Conservation (phyloP, 2,888 invertebrate species). For the Pyralis farinalis region DNA sequence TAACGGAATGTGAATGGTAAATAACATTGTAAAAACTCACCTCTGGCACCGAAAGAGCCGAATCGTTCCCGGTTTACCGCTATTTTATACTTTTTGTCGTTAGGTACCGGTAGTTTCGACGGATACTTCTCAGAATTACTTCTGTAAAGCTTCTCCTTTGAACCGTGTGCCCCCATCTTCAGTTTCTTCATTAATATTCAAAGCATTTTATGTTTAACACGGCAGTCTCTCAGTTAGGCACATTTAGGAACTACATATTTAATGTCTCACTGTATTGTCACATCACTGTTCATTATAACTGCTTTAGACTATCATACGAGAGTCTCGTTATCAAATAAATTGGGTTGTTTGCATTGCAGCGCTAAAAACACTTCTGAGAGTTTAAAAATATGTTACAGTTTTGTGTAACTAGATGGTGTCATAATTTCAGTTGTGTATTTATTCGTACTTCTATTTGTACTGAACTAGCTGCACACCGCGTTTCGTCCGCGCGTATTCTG, state of each 20-base stretch:
- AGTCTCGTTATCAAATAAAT: conserved; percentile 30
- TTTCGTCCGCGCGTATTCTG: too few relatives aligned
- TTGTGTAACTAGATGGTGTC: conserved; percentile 26
- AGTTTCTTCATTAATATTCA: conserved; percentile 56
- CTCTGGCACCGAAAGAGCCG: conserved; percentile 86
- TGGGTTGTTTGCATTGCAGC: conserved; percentile 26
- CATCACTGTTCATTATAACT: conserved; percentile 39
- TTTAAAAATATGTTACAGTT: not conserved
- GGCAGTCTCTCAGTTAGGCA: conserved; percentile 24
- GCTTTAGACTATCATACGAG: conserved; percentile 21
- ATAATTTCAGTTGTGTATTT: conserved; percentile 30
- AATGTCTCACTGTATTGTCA: conserved; percentile 39
- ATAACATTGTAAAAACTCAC: conserved; percentile 46
- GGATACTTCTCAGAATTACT: conserved; percentile 83
- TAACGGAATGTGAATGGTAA: too few relatives aligned
- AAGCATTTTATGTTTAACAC: conserved; percentile 36
- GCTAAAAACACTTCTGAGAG: conserved; percentile 16
- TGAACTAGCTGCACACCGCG: too few relatives aligned
- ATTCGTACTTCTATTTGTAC: too few relatives aligned
- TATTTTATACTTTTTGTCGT: conserved; percentile 78
- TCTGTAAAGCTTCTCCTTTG: conserved; percentile 87
- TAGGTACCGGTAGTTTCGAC: conserved; percentile 78
- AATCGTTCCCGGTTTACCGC: conserved; percentile 85
- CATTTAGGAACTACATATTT: conserved; percentile 42
- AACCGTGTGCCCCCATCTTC: conserved; percentile 89